phyloP scores from a whole-genome alignment of 2,888 invertebrate genomes.

The Anthrax anthrax region DNA sequence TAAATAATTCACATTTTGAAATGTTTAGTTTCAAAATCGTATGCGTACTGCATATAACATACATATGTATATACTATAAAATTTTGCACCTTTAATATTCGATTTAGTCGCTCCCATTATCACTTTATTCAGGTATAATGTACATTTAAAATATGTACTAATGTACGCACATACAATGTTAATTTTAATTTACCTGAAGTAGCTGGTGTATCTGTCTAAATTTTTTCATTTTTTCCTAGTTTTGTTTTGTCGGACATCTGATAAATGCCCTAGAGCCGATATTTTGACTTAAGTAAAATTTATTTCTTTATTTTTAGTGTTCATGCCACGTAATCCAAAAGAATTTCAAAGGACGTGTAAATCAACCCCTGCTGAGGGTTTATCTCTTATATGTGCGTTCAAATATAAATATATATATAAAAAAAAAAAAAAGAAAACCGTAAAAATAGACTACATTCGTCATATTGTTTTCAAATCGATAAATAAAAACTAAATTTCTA shows the following conservation, averaged over 20 bases:
- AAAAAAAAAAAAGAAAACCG: no score
- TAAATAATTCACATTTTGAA: not conserved
- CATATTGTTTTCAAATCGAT: no score
- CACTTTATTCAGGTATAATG: not conserved
- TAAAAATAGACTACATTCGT: no score
- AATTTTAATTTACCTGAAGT: not conserved
- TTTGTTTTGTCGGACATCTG: slow-evolving; percentile 3
- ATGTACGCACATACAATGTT: no score
- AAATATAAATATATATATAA: not conserved
- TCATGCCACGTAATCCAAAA: not conserved
- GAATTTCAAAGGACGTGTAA: slow-evolving; percentile 1
- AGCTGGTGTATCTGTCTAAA: not conserved
- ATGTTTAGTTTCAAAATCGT: not conserved
- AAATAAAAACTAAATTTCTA: no score
- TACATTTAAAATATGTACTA: no score
- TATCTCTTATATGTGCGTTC: not conserved
- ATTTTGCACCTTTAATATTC: not conserved
- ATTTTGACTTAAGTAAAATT: slow-evolving; percentile 14
- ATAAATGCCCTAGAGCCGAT: slow-evolving; percentile 11
- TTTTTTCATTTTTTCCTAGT: not conserved
- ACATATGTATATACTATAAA: no score
- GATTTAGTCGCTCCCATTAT: not conserved
- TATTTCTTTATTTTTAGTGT: slow-evolving; percentile 12
- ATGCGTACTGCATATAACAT: no score
- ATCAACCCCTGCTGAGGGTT: slow-evolving; percentile 5